phyloP scores from a whole-genome alignment of 2,113 vertebrate species.

The Geococcyx californianus region DNA sequence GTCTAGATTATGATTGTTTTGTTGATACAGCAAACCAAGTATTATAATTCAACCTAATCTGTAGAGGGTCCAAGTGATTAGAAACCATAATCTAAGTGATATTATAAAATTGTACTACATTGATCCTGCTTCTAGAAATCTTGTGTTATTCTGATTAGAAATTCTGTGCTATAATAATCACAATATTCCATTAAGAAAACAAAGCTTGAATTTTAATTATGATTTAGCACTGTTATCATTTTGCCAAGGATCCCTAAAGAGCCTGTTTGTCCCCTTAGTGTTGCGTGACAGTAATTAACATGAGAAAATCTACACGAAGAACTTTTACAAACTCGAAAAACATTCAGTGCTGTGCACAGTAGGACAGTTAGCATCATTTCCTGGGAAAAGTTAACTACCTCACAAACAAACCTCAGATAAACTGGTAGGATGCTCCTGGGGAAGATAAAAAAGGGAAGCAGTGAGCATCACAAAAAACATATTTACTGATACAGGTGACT shows the following conservation, averaged over 20 bases:
- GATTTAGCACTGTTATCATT: neutral
- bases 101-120: neutral
- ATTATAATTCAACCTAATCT: neutral
- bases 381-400: neutral
- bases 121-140: neutral
- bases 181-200: neutral
- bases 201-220: neutral
- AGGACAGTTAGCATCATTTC: neutral
- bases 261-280: neutral
- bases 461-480: neutral
- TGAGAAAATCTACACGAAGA: neutral
- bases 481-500: neutral
- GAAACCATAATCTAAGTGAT: neutral
- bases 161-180: neutral
- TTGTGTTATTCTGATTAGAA: neutral
- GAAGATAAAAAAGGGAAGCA: neutral
- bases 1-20: neutral
- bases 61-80: neutral
- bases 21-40: neutral
- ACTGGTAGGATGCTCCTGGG: neutral
- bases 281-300: neutral
- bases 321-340: neutral
- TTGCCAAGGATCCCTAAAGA: neutral
- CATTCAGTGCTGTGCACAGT: neutral
- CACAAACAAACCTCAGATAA: neutral